Evolutionary conservation across 2,797 vertebrate species (phyloP), one percentile per base, ranked within the genome.

Genomic region (Aldrovandia affinis): DNA sequence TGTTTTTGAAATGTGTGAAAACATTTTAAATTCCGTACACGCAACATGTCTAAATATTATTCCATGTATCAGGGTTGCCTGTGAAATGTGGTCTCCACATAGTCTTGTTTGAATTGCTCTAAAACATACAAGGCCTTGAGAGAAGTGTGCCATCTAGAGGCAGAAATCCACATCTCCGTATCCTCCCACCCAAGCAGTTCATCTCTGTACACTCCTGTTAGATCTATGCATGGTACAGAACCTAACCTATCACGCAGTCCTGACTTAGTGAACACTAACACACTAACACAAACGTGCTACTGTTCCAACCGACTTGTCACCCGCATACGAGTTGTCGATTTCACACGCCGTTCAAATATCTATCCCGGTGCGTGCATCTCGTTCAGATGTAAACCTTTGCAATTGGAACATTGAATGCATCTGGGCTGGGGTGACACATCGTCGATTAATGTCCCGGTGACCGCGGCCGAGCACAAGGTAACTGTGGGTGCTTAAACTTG

Each of bases 401-500:
- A 75, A 22, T 25, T 22, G 36, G 39, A 47, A 77, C 36, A 77
- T 25, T 47, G 9, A 2, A 44, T 25, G 15, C 42, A 25, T 2
- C 33, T 12, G 73, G 68, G 8, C 39, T 18, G 4, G 25, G 36
- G 30, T 39, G 68, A 42, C 33, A 7, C 25, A n/a, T 77, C 20
- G 44, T 77, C 7, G n/a, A 25, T 70, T 70, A 36, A 39, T 6
- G 20, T 44, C 22, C 22, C 8, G 22, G 33, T 39, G 68, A 73
- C 33, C 83, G 77, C 81, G 78, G 80, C 10, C 50, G 77, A 81
- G 80, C 70, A 80, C 86, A 92, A 85, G 86, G 86, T 85, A 86
- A 89, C 83, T 87, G 82, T 80, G 88, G 88, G 87, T 73, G 81
- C 87, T 89, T 89, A n/a, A 86, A 87, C 87, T 83, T 88, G 88